These are phyloP conservation scores for Charanyca ferruginea DNA, from an alignment of 2,888 invertebrate genomes.

Conservation along the genomic window DNA sequence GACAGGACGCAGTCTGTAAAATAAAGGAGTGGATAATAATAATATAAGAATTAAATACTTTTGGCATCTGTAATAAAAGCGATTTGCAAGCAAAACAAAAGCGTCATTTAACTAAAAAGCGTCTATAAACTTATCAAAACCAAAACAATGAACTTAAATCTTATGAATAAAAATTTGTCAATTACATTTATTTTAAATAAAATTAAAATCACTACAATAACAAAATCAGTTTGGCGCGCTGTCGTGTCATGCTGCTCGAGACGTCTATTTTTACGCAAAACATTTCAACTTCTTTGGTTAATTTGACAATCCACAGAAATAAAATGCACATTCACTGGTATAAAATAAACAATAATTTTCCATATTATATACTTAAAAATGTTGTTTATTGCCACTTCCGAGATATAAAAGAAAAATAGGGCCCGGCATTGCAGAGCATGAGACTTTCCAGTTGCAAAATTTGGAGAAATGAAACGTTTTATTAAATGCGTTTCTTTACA, in stretches of 20 bases:
- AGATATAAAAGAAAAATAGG: no score
- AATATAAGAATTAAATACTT: background rate
- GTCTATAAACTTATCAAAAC: background rate
- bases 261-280: slow-evolving; percentile 19
- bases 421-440: no score
- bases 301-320: background rate
- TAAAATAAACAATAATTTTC: background rate
- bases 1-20: background rate
- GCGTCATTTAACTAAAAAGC: background rate
- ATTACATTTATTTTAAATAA: no score
- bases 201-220: background rate
- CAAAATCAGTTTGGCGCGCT: slow-evolving; percentile 21
- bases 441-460: background rate
- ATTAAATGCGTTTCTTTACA: slow-evolving; percentile 20
- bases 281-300: background rate
- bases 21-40: background rate
- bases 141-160: background rate
- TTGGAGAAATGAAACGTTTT: slow-evolving; percentile 15
- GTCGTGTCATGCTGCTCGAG: background rate
- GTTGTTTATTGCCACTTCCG: no score
- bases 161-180: no score
- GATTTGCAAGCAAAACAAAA: slow-evolving; percentile 10
- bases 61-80: background rate
- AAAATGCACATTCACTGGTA: background rate
- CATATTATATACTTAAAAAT: no score